phyloP scores from a whole-genome alignment of 2,113 vertebrate species.

The Trematocara stigmaticum region DNA sequence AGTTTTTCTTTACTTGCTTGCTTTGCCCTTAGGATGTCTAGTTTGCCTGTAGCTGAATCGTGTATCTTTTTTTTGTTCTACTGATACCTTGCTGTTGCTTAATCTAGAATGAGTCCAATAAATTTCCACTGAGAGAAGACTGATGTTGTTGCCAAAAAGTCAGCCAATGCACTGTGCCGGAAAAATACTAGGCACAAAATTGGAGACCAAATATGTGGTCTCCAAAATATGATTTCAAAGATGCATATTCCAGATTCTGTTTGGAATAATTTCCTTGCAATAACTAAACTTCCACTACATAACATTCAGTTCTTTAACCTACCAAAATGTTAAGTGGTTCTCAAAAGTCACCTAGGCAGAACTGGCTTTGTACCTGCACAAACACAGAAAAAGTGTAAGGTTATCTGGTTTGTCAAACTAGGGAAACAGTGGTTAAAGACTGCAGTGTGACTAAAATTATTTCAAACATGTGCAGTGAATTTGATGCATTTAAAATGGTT shows the following conservation, averaged over 20 bases:
- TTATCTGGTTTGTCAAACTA: not conserved
- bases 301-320: not conserved
- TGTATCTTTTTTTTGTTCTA: not conserved
- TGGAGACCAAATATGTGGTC: not conserved
- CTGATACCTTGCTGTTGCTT: not conserved
- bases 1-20: not conserved
- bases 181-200: not conserved
- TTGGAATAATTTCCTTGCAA: not conserved
- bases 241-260: not conserved
- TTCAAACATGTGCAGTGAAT: not conserved
- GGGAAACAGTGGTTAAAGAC: not conserved
- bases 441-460: not conserved
- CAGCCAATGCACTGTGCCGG: fast-evolving
- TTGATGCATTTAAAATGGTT: not conserved
- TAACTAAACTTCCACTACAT: not conserved
- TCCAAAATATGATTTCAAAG: not conserved
- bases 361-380: not conserved
- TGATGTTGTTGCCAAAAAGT: not conserved
- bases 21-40: not conserved
- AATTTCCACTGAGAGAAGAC: not conserved
- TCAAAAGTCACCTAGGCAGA: not conserved
- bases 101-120: not conserved
- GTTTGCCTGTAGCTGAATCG: not conserved
- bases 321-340: not conserved
- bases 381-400: not conserved